Evolutionary conservation across 2,888 invertebrate genomes (phyloP), one percentile per base, ranked within the genome.

Genomic region (Lymantria dispar): DNA sequence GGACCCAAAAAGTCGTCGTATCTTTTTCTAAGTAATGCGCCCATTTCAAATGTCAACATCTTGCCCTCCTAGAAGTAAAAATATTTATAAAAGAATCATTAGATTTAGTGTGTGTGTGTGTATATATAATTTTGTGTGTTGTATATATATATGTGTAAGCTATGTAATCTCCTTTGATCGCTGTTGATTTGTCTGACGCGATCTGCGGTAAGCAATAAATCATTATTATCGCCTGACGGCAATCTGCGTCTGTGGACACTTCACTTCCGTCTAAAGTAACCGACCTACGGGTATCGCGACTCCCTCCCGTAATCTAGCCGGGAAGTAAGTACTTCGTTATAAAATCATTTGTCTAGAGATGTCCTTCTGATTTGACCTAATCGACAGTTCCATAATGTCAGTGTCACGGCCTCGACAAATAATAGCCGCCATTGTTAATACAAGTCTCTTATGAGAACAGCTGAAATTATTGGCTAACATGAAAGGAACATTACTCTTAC

Each of bases 21-120:
- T 76, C 85, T 79, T 49, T 84, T 80, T 63, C 92, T 90, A 77
- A 94, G 85, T 76, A 89, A 83, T 72, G 85, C 85, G 72, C 93
- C 93, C 77, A 93, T 87, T 75, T 91, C 85, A 65, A 83, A 93
- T 64, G 92, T 92, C 62, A 92, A 79, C 80, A 85, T 81, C 67
- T 93, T 93, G 44, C 93, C 93, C 66, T 87, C 85, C 93, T 93
- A 80, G 47, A 83, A 87, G 57, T 60, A 62, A 55, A 50, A 50
- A 45, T 49, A 55, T 49, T 22, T 3, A 22, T 22, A 22, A 22
- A 22, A n/a, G n/a, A n/a, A 22, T 22, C 22, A 22, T 22, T 5
- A 22, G 22, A 22, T 22, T n/a, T n/a, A n/a, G n/a, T n/a, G n/a
- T n/a, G n/a, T n/a, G n/a, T n/a, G 33, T 8, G 33, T 7, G 7